Evolutionary conservation across 1,140 invertebrate genomes (phyloP).

Genomic region (Grapholita molesta): DNA sequence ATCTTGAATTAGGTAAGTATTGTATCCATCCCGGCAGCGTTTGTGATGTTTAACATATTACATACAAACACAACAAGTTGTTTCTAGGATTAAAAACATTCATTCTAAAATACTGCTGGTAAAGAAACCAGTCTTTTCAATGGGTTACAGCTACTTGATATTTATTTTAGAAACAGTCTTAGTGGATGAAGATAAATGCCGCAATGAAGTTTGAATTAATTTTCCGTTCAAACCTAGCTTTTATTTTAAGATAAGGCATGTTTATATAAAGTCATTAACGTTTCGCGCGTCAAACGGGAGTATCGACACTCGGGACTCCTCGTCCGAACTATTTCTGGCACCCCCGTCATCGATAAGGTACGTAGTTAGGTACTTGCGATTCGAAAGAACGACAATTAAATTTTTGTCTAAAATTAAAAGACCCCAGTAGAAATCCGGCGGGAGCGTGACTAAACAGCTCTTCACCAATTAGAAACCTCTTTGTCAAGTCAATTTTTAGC

Average conservation of each 20-base stretch:
- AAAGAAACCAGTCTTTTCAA: neutral
- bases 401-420: too few relatives aligned
- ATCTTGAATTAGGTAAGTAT: conserved; percentile 36
- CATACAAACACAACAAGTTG: neutral
- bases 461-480: too few relatives aligned
- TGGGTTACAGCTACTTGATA: neutral
- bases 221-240: conserved; percentile 2
- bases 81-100: neutral
- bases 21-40: neutral
- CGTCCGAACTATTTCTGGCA: conserved; percentile 52
- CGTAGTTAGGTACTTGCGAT: conserved; percentile 20
- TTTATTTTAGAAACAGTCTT: neutral
- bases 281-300: conserved; percentile 51
- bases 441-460: too few relatives aligned
- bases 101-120: neutral
- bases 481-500: too few relatives aligned
- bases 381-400: too few relatives aligned
- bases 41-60: neutral
- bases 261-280: conserved; percentile 45
- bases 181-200: neutral
- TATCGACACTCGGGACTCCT: conserved; percentile 37
- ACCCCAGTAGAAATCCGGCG: too few relatives aligned
- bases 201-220: conserved; percentile 11
- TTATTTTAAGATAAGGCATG: conserved; percentile 20
- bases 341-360: conserved; percentile 46